phyloP scores from a whole-genome alignment of 2,888 invertebrate species.

The Hirtodrosophila histrioides region DNA sequence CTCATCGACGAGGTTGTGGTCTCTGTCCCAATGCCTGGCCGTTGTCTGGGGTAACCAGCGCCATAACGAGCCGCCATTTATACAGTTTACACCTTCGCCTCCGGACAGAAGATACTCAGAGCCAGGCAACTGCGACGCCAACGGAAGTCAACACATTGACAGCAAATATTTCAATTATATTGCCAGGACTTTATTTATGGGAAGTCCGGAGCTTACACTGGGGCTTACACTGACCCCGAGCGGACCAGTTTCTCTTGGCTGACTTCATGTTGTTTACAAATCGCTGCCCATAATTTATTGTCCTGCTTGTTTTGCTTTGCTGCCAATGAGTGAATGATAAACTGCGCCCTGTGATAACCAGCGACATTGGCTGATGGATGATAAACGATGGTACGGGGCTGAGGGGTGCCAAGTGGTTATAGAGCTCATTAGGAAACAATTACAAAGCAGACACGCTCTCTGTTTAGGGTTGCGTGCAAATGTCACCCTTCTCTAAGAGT shows the following conservation, averaged over 20 bases:
- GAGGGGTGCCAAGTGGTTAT: conserved; percentile 22
- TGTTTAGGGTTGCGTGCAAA: conserved; percentile 58
- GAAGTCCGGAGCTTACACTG: conserved; percentile 20
- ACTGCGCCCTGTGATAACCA: conserved; percentile 62
- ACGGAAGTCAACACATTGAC: conserved; percentile 77
- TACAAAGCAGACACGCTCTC: conserved; percentile 51
- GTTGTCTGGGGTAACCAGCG: conserved; percentile 45
- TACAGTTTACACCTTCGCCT: conserved; percentile 76
- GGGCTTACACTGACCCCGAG: conserved; percentile 8
- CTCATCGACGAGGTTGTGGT: conserved; percentile 30
- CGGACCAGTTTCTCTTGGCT: conserved; percentile 28
- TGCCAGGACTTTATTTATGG: conserved; percentile 65
- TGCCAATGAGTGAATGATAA: conserved; percentile 77
- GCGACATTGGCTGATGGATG: conserved; percentile 42
- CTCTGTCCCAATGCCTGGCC: conserved; percentile 18
- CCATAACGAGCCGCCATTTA: conserved; percentile 76
- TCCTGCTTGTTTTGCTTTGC: conserved; percentile 57
- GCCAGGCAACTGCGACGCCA: conserved; percentile 13
- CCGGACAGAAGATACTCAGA: conserved; percentile 36
- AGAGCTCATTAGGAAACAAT: conserved; percentile 74
- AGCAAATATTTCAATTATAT: conserved; percentile 79
- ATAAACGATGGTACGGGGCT: background rate
- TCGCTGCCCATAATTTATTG: conserved; percentile 74
- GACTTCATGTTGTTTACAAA: conserved; percentile 72
- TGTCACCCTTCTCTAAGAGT: conserved; percentile 49